Conservation (phyloP, 2,113 vertebrate species). For the Martes martes region DNA sequence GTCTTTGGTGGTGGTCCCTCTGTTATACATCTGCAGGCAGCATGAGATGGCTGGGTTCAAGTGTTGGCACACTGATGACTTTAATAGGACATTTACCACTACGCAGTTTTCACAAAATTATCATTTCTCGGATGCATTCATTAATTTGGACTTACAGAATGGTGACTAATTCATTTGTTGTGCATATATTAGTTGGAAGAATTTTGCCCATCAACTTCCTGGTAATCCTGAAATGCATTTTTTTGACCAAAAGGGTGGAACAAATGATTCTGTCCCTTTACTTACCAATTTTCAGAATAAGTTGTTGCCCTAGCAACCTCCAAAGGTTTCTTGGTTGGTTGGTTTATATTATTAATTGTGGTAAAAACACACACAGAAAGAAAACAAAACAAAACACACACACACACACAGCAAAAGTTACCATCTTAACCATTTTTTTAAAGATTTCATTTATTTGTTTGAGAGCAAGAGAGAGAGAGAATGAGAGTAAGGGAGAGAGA, state of each 20-base stretch:
- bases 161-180: neutral
- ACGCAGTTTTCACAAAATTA: neutral
- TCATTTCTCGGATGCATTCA: neutral
- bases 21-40: neutral
- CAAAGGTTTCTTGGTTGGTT: neutral
- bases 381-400: no score
- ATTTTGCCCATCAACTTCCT: neutral
- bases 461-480: neutral
- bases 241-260: neutral
- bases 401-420: neutral
- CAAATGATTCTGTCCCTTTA: slow-evolving; percentile 28
- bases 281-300: slow-evolving; percentile 13
- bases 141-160: neutral
- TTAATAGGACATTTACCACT: neutral
- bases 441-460: neutral
- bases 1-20: neutral
- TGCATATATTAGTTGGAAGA: slow-evolving; percentile 16
- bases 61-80: neutral
- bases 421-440: neutral
- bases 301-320: neutral
- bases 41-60: rapidly evolving
- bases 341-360: neutral
- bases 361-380: neutral
- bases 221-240: neutral
- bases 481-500: neutral